phyloP scores from a whole-genome alignment of 2,888 invertebrate species.

The Muscina levida region DNA sequence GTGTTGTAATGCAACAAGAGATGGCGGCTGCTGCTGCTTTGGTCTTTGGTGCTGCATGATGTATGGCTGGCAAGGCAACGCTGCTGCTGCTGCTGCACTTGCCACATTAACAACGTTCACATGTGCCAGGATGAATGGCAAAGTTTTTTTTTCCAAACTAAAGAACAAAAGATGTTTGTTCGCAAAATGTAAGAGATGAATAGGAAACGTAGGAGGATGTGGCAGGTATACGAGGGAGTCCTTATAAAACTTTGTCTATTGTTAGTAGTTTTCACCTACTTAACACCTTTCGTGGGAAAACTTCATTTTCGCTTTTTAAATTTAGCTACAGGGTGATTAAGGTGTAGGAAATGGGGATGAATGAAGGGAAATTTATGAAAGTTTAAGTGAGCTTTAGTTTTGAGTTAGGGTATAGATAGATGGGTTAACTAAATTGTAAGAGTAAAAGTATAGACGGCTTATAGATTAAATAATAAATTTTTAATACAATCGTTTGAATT shows the following conservation, averaged over 20 bases:
- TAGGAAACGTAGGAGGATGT: constrained; percentile 15
- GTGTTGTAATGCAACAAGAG: constrained; percentile 29
- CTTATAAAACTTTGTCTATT: constrained; percentile 52
- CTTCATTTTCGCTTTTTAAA: constrained; percentile 51
- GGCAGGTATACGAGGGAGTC: constrained; percentile 7
- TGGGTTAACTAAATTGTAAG: too few relatives aligned
- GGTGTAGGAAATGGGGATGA: neutral
- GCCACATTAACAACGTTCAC: constrained; percentile 34
- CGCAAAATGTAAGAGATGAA: neutral
- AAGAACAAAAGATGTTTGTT: constrained; percentile 17
- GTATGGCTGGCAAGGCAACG: constrained; percentile 43
- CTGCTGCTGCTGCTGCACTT: constrained; percentile 48
- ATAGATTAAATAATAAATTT: too few relatives aligned
- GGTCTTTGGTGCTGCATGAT: constrained; percentile 37
- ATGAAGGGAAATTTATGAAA: too few relatives aligned
- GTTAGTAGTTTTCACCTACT: constrained; percentile 64
- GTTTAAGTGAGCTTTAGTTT: too few relatives aligned
- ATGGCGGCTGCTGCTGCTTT: neutral
- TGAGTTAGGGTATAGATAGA: too few relatives aligned
- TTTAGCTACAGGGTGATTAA: constrained; percentile 23
- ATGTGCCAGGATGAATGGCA: neutral
- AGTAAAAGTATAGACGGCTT: too few relatives aligned
- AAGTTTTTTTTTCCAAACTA: neutral
- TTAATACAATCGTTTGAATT: too few relatives aligned
- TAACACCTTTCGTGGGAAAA: constrained; percentile 61